Conservation (phyloP, 2,113 vertebrate species). For the Rhabdornis inornatus region DNA sequence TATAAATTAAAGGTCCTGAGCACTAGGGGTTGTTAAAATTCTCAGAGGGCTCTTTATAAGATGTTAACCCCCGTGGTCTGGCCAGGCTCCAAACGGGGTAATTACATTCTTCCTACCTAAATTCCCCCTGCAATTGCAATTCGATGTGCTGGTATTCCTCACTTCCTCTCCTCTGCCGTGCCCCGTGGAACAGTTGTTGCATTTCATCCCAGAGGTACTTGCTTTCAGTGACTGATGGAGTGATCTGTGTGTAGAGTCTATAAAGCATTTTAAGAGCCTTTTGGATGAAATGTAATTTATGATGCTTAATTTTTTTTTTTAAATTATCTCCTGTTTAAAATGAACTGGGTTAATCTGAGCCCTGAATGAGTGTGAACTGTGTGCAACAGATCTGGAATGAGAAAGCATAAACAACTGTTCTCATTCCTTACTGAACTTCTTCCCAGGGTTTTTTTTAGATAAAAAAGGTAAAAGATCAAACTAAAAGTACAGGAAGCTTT, state of each 20-base stretch:
- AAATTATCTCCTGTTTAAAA: background rate
- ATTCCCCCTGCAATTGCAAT: slow-evolving; percentile 71
- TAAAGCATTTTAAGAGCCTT: slow-evolving; percentile 25
- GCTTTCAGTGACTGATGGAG: slow-evolving; percentile 45
- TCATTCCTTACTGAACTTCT: background rate
- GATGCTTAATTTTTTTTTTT: background rate
- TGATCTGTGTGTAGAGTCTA: background rate
- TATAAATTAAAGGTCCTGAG: slow-evolving; percentile 49
- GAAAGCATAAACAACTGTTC: background rate
- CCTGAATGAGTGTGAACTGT: background rate
- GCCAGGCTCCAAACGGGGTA: slow-evolving; percentile 61
- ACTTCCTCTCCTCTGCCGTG: slow-evolving; percentile 55
- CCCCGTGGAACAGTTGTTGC: slow-evolving; percentile 63
- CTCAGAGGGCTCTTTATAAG: slow-evolving; percentile 61
- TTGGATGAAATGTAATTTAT: slow-evolving; percentile 30
- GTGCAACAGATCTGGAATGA: background rate
- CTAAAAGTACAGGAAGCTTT: background rate
- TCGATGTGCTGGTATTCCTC: slow-evolving; percentile 71
- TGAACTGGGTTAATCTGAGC: background rate
- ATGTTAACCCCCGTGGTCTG: slow-evolving; percentile 59
- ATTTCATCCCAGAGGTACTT: slow-evolving; percentile 63
- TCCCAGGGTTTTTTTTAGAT: background rate
- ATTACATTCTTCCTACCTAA: slow-evolving; percentile 74
- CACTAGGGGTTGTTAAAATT: slow-evolving; percentile 57
- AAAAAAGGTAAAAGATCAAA: background rate